Evolutionary conservation across 2,888 invertebrate species (phyloP), one percentile per base, ranked within the genome.

Genomic region (Hirtodrosophila duncani): DNA sequence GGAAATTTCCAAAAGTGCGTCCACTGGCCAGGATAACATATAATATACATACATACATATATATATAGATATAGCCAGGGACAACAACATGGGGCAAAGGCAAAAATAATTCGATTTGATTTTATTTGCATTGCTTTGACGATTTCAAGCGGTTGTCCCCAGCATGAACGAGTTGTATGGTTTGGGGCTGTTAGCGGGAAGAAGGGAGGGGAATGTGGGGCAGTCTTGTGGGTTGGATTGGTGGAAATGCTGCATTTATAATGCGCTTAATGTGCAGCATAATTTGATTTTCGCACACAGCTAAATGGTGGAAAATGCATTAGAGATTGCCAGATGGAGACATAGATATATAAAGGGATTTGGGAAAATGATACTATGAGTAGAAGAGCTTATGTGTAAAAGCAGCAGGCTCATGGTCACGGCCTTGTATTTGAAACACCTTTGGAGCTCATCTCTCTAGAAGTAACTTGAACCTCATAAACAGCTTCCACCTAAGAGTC

Each of bases 71-170:
- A 20, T 7, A 4, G 4, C 8, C 23, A 2, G 10, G 17, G 10
- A 13, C 26, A 33, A 20, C 37, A 49, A 55, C 31, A 53, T 49
- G 36, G 26, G 31, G 26, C 38, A 20, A 13, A 30, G 49, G 49
- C 38, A 53, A 62, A 69, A 63, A 80, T 74, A 72, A 78, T 72
- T 74, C 66, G 75, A 69, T 81, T 78, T 78, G 67, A 69, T 81
- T 74, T 74, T 67, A 78, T 81, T 74, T 78, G 79, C 70, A 78
- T 74, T 74, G 79, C 72, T 81, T 81, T 74, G 81, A 74, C 46
- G 61, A 67, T 63, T 69, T 74, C 62, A 51, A 45, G 51, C 58
- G 62, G 43, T 49, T 27, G 42, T 37, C 51, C 44, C 41, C 34
- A 13, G 49, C 48, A 48, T 20, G 14, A 16, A 21, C 16, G 44